Evolutionary conservation across 2,113 vertebrate species (phyloP), one percentile per base, ranked within the genome.

Genomic region (Solea senegalensis): DNA sequence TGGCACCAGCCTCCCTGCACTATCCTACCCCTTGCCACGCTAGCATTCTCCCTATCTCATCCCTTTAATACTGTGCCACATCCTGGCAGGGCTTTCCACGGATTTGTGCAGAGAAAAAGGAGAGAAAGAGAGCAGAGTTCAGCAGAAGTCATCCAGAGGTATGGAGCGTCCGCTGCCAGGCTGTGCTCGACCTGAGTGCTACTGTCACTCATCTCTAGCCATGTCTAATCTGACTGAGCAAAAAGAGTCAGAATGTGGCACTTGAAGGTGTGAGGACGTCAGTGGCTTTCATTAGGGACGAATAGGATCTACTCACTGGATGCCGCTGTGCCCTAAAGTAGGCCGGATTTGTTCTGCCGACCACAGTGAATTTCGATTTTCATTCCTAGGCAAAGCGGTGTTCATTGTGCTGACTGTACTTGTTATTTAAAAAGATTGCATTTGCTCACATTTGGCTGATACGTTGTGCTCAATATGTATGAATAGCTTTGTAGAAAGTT

Each of bases 31-130:
- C 61, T 69, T 44, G 57, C 76, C 40, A 68, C 39, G 15, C 74
- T 65, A 72, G 82, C 74, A 69, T 72, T 70, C 79, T 66, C 82
- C 70, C 69, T 60, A 83, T 77, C 76, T 86, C 73, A 74, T 87
- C 78, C 81, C 76, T 81, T 88, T 87, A 85, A 93, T 74, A 75
- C 79, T 86, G 72, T 87, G 86, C 82, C 86, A 83, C 86, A 91
- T 95, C 95, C 95, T 92, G 93, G 88, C 95, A 96, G 96, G 95
- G 94, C 95, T 44, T 96, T 96, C 93, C 95, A 94, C 90, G 95
- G 96, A 94, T 95, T 95, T 95, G 93, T 95, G 83, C 94, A 95
- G 90, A 95, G 94, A 95, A 96, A 96, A 90, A 95, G 95, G 85
- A 94, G 94, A 91, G 95, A 96, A 86, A 93, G 94, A 81, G 95